A percentile compares a stretch with the other conserved stretches of the same genome.
Evolutionary conservation across 2,797 vertebrate species (phyloP).

Genomic region (Rhabdophis nuchalis): DNA sequence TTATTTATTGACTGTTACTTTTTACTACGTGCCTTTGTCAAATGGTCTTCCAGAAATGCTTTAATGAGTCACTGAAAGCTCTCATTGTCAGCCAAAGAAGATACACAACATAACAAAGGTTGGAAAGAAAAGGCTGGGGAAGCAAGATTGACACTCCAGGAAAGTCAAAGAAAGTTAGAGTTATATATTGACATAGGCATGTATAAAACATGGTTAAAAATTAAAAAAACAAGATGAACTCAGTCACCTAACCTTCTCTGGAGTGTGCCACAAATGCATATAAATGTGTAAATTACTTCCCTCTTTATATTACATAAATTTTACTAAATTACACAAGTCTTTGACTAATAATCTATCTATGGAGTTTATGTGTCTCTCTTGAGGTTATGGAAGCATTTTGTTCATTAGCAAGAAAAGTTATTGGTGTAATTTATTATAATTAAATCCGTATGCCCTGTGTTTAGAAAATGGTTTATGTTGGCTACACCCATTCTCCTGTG

Average conservation of each 20-base stretch:
- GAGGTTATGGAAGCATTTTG: conserved; percentile 20
- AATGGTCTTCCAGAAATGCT: not conserved
- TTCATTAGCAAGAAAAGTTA: conserved; percentile 36
- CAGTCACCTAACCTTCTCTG: not conserved
- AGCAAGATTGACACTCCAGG: not conserved
- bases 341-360: conserved; percentile 3
- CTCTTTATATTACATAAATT: conserved; percentile 14
- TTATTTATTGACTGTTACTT: not conserved
- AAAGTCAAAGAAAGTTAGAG: not conserved
- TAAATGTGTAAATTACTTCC: not conserved
- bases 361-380: conserved; percentile 3
- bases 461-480: conserved; percentile 32
- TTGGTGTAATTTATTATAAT: conserved; percentile 34
- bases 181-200: not conserved
- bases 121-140: not conserved
- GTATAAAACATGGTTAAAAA: not conserved
- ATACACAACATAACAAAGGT: not conserved
- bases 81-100: not conserved
- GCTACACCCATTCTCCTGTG: conserved; percentile 28
- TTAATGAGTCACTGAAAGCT: not conserved
- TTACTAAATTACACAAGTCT: not conserved
- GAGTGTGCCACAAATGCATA: not conserved
- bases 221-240: not conserved
- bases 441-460: conserved; percentile 16
- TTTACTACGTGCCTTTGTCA: not conserved